Evolutionary conservation across 2,888 invertebrate species (phyloP), one percentile per base, ranked within the genome.

Genomic region (Synergus itoensis): DNA sequence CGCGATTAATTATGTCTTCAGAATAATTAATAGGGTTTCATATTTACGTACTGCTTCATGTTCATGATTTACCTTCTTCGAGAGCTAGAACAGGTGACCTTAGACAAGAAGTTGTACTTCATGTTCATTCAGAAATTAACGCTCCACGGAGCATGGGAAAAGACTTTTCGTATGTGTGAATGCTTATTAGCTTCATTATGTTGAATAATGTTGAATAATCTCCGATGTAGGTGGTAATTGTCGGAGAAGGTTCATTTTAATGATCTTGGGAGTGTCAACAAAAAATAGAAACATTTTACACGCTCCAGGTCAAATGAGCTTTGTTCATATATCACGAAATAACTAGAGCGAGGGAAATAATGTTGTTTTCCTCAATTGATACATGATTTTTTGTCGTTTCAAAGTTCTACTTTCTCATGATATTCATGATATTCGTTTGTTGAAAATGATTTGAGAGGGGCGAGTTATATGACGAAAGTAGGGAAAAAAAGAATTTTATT

Each of bases 11-110:
- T 77, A 41, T 67, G 41, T 36, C 36, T 43, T 64, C 28, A 53
- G 36, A 40, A 73, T 73, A 73, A 73, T 73, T 53, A 53, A 73
- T 73, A 40, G 73, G 40, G 53, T 73, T 53, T 73, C 73, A 48
- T 21, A 28, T 73, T 28, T 69, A 28, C 69, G 28, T 45, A 67
- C 67, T 67, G 12, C 48, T 69, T 48, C 21, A 45, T 48, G 16
- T 69, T 69, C 48, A n/a, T 28, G 18, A 18, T 69, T 45, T 43
- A 21, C 12, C n/a, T 43, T 45, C 43, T 21, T 18, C 14, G 12
- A 41, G 21, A 69, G 14, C 8, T 69, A n/a, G n/a, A 69, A 69
- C 62, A 62, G 28, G 62, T 62, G 28, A 62, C 12, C 21, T 28
- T 7, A 62, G 14, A 28, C 12, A 28, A 62, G 5, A 62, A 62